These are phyloP conservation scores for Osmerus mordax DNA, from an alignment of 2,113 vertebrate species.

Conservation along the genomic window DNA sequence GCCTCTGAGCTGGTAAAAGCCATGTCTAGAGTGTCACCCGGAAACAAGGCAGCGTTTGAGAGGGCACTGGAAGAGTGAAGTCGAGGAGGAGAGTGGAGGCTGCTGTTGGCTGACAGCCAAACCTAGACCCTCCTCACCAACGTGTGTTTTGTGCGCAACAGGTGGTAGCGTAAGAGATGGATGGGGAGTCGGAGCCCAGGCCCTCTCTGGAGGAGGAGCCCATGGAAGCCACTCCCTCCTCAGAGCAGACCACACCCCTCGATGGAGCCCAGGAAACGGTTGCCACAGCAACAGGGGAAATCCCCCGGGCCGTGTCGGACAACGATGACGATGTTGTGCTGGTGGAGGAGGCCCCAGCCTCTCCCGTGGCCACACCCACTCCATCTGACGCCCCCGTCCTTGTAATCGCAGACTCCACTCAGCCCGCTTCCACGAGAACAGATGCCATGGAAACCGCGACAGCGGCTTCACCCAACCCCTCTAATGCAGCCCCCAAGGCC, in stretches of 20 bases:
- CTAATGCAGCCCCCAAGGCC: slow-evolving; percentile 35
- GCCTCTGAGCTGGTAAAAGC: too few species aligned
- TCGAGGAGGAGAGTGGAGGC: too few species aligned
- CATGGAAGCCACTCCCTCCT: slow-evolving; percentile 84
- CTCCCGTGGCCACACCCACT: slow-evolving; percentile 27
- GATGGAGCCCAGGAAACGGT: slow-evolving; percentile 46
- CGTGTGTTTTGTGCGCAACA: slow-evolving; percentile 51
- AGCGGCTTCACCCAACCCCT: slow-evolving; percentile 28
- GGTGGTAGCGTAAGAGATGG: slow-evolving; percentile 84
- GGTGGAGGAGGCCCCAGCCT: slow-evolving; percentile 78
- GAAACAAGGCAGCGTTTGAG: too few species aligned
- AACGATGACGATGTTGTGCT: slow-evolving; percentile 90
- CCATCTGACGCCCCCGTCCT: slow-evolving; percentile 39
- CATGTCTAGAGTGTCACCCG: too few species aligned
- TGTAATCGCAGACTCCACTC: slow-evolving; percentile 48
- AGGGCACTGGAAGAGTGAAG: too few species aligned
- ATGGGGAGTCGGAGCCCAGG: slow-evolving; percentile 77
- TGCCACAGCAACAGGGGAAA: slow-evolving; percentile 61
- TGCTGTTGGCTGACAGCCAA: slow-evolving; percentile 16
- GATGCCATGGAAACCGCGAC: slow-evolving; percentile 19
- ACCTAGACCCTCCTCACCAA: slow-evolving; percentile 10
- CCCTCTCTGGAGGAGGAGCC: slow-evolving; percentile 71
- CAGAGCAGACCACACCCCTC: slow-evolving; percentile 53
- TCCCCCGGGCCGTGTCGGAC: slow-evolving; percentile 53
- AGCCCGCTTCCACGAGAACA: slow-evolving; percentile 39